Evolutionary conservation across 2,797 vertebrate genomes (phyloP), one percentile per base, ranked within the genome.

Genomic region (Psittacula echo): DNA sequence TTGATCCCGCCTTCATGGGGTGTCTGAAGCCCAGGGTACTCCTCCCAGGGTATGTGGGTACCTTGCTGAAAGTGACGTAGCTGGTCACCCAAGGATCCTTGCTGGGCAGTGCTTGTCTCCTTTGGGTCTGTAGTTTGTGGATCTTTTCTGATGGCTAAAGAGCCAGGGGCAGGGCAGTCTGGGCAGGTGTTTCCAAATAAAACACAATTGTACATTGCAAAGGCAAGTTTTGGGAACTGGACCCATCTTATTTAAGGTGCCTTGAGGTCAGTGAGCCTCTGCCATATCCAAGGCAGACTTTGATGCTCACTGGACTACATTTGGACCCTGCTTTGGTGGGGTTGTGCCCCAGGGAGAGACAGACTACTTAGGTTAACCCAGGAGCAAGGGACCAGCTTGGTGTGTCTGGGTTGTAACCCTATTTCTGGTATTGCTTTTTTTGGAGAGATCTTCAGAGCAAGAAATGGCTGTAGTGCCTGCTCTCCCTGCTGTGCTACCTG

Each of bases 401-500:
- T 26, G 68, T 10, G 6, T 26, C 32, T 76, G 70, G 29, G 10
- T 37, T 44, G 27, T 42, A 58, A 58, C 27, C 1, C 5, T 39
- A 1, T 51, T 93, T 37, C 37, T 87, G 56, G 10, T 24, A 21
- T 54, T 53, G 16, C 6, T 84, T 83, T 50, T 11, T 2, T 5
- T 60, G 3, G 8, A 19, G 13, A 1, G 3, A 42, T 44, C 53
- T 65, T 62, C 39, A 15, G 5, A 45, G 21, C 7, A 30, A 41
- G 65, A 73, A 37, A 34, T 1, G 4, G 42, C 10, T 34, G 37
- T 48, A 30, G 51, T 30, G 17, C 64, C 32, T 78, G 26, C 24
- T 53, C 21, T 81, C 75, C 48, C 9, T 0, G 0, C n/a, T 41
- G 10, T 61, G 29, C 24, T 51, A 11, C 16, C 0, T 10, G 32